Evolutionary conservation across 2,113 vertebrate genomes (phyloP), one percentile per base, ranked within the genome.

Genomic region (Elephantulus edwardii): DNA sequence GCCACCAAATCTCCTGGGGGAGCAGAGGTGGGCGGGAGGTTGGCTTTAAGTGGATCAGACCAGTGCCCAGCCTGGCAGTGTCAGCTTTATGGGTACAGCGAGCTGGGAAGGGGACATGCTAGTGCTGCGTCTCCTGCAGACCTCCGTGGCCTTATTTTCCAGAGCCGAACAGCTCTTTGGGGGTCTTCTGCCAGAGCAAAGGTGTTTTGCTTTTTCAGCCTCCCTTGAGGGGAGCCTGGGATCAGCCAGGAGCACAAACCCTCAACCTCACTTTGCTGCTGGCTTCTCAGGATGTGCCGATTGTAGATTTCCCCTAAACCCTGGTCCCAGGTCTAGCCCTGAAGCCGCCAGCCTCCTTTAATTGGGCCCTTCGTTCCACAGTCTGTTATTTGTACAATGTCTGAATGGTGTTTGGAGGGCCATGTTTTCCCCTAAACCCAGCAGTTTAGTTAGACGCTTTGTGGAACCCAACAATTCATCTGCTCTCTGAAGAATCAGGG

Each of bases 351-450:
- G 48, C 52, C 68, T 54, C 64, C 88, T 96, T 94, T 97, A 96
- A 95, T 91, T 96, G 93, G 33, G 88, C 56, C 66, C 88, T 97
- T 96, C 74, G 42, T 87, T 92, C 91, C 38, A 12, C 35, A 89
- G 46, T 64, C 95, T 96, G 81, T 96, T 44, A 95, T 97, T 96
- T 96, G 42, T 24, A 24, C 64, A 35, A 79, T 94, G 95, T 93
- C 93, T 95, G 86, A 24, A 94, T 77, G 62, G 10, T 74, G 85
- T 70, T 46, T 78, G 80, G 50, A 95, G 74, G 79, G 76, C 8
- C 5, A 44, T 70, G 42, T 30, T 84, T 10, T 26, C 35, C 86
- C 64, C 52, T 60, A 19, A 94, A 85, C 54, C 74, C 78, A 80
- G 64, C 64, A 50, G 0, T 8, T 95, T 68, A 75, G 28, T 91